phyloP scores from a whole-genome alignment of 2,888 invertebrate genomes.

The Nineta flava region DNA sequence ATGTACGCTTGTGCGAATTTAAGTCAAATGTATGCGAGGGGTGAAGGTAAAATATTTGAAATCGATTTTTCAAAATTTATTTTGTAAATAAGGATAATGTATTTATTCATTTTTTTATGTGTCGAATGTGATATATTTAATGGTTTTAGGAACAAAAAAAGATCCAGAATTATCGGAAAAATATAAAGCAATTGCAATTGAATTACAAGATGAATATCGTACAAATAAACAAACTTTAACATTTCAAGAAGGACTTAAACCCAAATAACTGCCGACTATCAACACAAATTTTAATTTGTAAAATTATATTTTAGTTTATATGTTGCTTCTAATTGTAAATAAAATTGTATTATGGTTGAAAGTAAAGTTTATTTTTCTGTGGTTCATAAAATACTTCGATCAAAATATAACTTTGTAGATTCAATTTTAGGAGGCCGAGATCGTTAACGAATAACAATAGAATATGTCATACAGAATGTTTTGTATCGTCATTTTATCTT shows the following conservation, averaged over 20 bases:
- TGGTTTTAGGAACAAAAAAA: slow-evolving; percentile 38
- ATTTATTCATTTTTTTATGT: neutral
- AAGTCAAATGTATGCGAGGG: slow-evolving; percentile 70
- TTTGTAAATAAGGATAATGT: no score
- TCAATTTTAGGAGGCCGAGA: no score
- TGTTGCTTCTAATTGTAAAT: no score
- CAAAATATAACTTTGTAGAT: no score
- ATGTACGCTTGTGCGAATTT: slow-evolving; percentile 82
- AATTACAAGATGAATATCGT: slow-evolving; percentile 50
- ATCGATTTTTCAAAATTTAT: neutral
- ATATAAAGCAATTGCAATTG: slow-evolving; percentile 54
- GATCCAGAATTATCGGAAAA: slow-evolving; percentile 51
- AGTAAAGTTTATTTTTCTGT: no score
- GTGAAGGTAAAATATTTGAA: slow-evolving; percentile 45
- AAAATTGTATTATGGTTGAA: no score
- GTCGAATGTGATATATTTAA: neutral
- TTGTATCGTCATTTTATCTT: no score
- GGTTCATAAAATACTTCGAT: no score
- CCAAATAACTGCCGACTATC: neutral
- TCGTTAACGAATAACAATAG: no score
- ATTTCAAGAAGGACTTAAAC: slow-evolving; percentile 30
- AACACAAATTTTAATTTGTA: no score
- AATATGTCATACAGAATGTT: no score
- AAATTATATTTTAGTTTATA: no score
- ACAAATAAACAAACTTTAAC: slow-evolving; percentile 27